Evolutionary conservation across 2,888 invertebrate genomes (phyloP), one percentile per base, ranked within the genome.

Genomic region (Lottia gigantea): DNA sequence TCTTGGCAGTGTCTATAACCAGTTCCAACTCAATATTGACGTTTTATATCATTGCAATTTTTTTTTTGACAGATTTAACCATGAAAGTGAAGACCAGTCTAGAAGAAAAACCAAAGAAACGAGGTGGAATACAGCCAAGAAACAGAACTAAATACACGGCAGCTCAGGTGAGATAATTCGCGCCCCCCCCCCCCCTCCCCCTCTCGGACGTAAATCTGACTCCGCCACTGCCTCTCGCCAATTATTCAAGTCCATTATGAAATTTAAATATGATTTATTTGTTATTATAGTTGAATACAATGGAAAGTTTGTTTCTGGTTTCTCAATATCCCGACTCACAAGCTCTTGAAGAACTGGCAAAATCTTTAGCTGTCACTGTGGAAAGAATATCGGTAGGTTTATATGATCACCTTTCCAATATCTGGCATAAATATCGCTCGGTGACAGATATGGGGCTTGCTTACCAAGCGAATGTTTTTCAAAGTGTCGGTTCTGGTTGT

Each of bases 51-150:
- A 31, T 31, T 31, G 31, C 31, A 31, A n/a, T n/a, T 31, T 31
- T 40, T 11, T 40, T 40, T 8, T 40, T 8, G 1, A 40, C 40
- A 40, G 40, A 40, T 40, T 40, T 11, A 3, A 55, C 14, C 19
- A 55, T 55, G 55, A 55, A 55, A 23, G 55, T 55, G 6, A 55
- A 55, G 19, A 55, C 55, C 12, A 55, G 55, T 19, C 55, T 23
- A 23, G 55, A 55, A 23, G 55, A 55, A 23, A 55, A 55, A 23
- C 19, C 19, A 7, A 55, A 55, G 55, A 55, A 55, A 55, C 55
- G 55, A 8, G 55, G 55, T 23, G 55, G 55, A 55, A 55, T 55
- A 55, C 55, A 55, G 19, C 55, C 55, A 11, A 55, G 55, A 55
- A 55, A 55, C 14, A 23, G 55, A 55, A 55, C 55, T 19, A 55